Evolutionary conservation across 2,888 invertebrate genomes (phyloP).

Genomic region (Tridacna crocea): DNA sequence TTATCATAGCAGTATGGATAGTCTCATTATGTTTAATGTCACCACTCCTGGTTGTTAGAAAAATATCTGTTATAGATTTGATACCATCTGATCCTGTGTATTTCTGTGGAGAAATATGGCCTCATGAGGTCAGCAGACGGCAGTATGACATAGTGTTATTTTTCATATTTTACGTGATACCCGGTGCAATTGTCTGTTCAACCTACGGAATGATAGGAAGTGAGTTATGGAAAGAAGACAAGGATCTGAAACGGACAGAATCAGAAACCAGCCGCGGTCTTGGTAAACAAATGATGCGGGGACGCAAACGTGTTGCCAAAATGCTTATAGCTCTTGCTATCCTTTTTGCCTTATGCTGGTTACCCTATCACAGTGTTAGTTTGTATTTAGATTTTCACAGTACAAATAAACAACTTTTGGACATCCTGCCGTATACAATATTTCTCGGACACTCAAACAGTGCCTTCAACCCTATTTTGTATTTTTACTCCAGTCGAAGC

Average conservation of each 20-base stretch:
- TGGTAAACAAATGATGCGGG: slow-evolving; percentile 85
- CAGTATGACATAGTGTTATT: slow-evolving; percentile 90
- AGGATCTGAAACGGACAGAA: slow-evolving; percentile 71
- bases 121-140: slow-evolving; percentile 85
- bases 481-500: slow-evolving; percentile 90
- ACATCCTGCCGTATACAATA: slow-evolving; percentile 88
- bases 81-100: slow-evolving; percentile 71
- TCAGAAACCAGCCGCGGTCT: slow-evolving; percentile 72
- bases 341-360: slow-evolving; percentile 91
- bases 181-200: slow-evolving; percentile 86
- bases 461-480: slow-evolving; percentile 91
- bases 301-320: slow-evolving; percentile 90
- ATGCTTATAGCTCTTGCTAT: slow-evolving; percentile 90
- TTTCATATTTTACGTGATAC: slow-evolving; percentile 90
- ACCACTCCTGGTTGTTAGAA: slow-evolving; percentile 87
- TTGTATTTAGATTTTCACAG: slow-evolving; percentile 87
- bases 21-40: slow-evolving; percentile 89
- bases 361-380: slow-evolving; percentile 90
- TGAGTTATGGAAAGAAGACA: slow-evolving; percentile 84
- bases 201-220: slow-evolving; percentile 84
- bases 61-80: slow-evolving; percentile 72
- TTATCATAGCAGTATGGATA: slow-evolving; percentile 88
- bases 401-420: slow-evolving; percentile 78
- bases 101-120: slow-evolving; percentile 89
- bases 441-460: slow-evolving; percentile 91